A percentile compares a stretch with the other conserved stretches of the same genome.
Evolutionary conservation across 2,797 vertebrate species (phyloP).

Genomic region (Onychomys leucogaster): DNA sequence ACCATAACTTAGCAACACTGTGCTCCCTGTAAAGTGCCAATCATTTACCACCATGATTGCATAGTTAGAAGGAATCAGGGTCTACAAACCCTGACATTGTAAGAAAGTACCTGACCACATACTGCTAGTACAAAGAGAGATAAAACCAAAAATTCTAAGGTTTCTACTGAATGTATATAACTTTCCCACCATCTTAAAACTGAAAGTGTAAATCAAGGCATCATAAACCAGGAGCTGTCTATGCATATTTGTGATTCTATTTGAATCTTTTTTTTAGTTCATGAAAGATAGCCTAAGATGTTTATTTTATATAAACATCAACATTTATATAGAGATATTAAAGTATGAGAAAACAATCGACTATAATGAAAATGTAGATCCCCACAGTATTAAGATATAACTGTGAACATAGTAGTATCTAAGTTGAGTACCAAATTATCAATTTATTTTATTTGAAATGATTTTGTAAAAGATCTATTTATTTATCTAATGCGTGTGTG

Average conservation of each 20-base stretch:
- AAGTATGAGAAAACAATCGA: background rate
- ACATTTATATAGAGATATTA: background rate
- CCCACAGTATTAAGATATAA: background rate
- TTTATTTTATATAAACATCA: background rate
- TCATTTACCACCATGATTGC: background rate
- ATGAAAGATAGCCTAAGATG: background rate
- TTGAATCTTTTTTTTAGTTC: background rate
- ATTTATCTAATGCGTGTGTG: background rate
- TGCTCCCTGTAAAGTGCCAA: background rate
- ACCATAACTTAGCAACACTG: background rate
- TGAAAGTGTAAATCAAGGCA: background rate
- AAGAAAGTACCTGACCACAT: background rate
- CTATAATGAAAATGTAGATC: constrained; percentile 7
- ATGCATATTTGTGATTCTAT: constrained; percentile 10
- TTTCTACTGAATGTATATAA: background rate
- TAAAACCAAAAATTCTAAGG: background rate
- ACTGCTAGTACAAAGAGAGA: background rate
- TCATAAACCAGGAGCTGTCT: background rate
- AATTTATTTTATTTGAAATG: background rate
- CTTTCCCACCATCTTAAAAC: background rate
- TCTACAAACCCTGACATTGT: background rate
- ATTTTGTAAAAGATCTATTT: background rate
- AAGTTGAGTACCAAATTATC: background rate
- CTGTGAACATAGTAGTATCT: background rate
- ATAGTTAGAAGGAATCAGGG: background rate